Evolutionary conservation across 2,888 invertebrate species (phyloP).

Genomic region (Caenorhabditis sp.): DNA sequence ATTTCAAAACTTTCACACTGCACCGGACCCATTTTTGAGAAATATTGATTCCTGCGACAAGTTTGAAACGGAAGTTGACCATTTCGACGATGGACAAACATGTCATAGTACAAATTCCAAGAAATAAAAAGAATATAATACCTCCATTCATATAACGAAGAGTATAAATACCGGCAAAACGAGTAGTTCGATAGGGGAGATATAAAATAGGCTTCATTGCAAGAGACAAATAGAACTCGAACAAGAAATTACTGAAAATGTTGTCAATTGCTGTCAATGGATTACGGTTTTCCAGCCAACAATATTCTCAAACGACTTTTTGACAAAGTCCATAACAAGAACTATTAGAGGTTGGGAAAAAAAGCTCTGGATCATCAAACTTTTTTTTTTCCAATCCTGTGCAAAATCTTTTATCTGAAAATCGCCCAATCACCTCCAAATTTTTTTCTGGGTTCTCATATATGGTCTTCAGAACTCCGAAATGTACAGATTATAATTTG

Average conservation of each 20-base stretch:
- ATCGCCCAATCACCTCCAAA: too few species aligned
- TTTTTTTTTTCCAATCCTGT: too few species aligned
- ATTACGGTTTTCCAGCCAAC: too few species aligned
- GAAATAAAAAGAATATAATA: slow-evolving; percentile 24
- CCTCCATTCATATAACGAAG: slow-evolving; percentile 18
- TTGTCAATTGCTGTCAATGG: too few species aligned
- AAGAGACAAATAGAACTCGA: slow-evolving; percentile 22
- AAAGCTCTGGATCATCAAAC: too few species aligned
- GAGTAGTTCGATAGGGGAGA: slow-evolving; percentile 14
- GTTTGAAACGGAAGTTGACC: slow-evolving; percentile 27
- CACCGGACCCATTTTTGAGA: slow-evolving; percentile 12
- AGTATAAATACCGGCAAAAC: slow-evolving; percentile 14
- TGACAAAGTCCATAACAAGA: too few species aligned
- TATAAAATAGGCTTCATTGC: slow-evolving; percentile 27
- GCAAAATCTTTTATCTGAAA: too few species aligned
- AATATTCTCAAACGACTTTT: too few species aligned
- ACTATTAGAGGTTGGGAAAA: too few species aligned
- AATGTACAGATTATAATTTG: too few species aligned
- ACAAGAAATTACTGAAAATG: slow-evolving; percentile 11
- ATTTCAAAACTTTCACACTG: not conserved
- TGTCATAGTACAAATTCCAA: slow-evolving; percentile 14
- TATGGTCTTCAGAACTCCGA: too few species aligned
- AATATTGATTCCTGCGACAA: slow-evolving; percentile 12
- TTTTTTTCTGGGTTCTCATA: too few species aligned
- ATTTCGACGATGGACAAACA: slow-evolving; percentile 28